phyloP scores from a whole-genome alignment of 2,797 vertebrate species.

The Emydoidea blandingii region DNA sequence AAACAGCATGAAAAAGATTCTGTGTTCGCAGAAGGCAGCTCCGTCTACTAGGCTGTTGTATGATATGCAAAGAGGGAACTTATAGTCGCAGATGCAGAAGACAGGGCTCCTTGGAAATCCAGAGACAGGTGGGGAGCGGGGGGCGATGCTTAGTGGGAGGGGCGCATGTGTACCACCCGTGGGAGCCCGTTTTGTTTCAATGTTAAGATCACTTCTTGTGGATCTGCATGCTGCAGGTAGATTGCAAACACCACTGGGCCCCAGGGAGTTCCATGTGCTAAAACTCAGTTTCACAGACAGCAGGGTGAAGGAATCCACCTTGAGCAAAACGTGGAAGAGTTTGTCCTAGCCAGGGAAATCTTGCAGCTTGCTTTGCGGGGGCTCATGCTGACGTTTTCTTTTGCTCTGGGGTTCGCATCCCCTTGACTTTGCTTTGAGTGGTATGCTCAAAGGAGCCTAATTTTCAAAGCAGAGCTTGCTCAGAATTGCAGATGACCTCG shows the following conservation, averaged over 20 bases:
- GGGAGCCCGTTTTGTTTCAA: neutral
- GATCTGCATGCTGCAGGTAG: neutral
- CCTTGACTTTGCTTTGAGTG: accelerated
- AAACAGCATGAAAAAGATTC: neutral
- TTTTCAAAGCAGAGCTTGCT: neutral
- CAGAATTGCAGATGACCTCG: neutral
- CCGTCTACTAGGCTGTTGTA: accelerated
- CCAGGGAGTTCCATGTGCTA: neutral
- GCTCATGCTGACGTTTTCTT: accelerated
- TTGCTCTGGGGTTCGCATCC: neutral
- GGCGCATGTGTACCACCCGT: neutral
- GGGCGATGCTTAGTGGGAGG: accelerated
- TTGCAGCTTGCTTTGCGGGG: accelerated
- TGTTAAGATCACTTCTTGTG: neutral
- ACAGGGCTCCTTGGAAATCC: neutral
- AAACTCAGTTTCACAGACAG: neutral
- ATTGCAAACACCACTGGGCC: neutral
- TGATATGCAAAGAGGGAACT: neutral
- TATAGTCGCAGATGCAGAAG: too few species aligned
- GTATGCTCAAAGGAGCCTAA: neutral
- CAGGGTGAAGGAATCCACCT: neutral
- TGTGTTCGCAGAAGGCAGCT: neutral
- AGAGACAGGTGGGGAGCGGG: accelerated
- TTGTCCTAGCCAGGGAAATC: accelerated
- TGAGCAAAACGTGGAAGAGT: neutral